Percentiles rank a stretch among this genome's conserved stretches.
These are phyloP conservation scores for Pteronura brasiliensis DNA, from an alignment of 2,113 vertebrate genomes.

Conservation along the genomic window DNA sequence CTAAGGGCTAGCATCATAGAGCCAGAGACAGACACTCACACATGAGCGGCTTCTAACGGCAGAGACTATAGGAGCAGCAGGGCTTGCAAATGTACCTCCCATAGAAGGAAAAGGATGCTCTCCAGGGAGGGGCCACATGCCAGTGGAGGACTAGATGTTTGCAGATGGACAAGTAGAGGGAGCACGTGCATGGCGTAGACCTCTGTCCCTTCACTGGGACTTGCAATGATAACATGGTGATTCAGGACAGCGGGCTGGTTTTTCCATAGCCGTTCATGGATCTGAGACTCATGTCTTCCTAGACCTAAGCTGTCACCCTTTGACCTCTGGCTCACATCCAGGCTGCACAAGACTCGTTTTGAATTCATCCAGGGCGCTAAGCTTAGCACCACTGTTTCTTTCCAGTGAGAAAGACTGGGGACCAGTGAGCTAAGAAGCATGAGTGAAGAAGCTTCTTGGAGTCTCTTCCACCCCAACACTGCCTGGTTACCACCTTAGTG, in stretches of 20 bases:
- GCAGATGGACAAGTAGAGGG: neutral
- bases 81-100: neutral
- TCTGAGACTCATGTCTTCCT: neutral
- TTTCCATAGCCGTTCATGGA: accelerated
- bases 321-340: accelerated
- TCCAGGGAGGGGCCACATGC: accelerated
- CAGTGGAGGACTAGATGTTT: neutral
- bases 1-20: neutral
- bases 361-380: neutral
- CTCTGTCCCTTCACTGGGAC: neutral
- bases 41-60: accelerated
- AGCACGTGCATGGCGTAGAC: no score
- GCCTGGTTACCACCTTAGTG: accelerated
- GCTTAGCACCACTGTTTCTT: neutral
- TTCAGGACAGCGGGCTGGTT: accelerated
- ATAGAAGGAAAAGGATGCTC: accelerated
- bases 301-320: neutral
- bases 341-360: accelerated
- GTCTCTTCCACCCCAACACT: accelerated
- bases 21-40: neutral
- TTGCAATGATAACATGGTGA: accelerated
- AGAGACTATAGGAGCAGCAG: neutral
- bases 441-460: accelerated
- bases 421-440: accelerated
- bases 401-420: neutral